Evolutionary conservation across 1,140 invertebrate species (phyloP), one percentile per base, ranked within the genome.

Genomic region (Aradophagus sp.): DNA sequence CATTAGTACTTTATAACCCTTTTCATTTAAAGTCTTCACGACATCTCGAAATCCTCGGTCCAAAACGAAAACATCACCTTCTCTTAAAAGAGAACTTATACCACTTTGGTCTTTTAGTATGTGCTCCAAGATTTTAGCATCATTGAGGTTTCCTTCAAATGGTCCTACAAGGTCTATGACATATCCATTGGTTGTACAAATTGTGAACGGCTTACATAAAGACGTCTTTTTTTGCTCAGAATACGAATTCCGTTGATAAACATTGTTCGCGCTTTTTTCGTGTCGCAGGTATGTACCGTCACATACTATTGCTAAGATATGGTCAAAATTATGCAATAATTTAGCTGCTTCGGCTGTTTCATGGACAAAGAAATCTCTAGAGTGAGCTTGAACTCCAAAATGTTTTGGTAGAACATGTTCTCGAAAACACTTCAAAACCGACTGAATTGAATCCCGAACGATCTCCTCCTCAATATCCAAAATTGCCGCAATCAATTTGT

Each of bases 1-100:
- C 76, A 80, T 81, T 14, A 77, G 23, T 14, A 73, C 65, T 34
- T 52, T 48, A 26, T 32, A 66, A 0, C 61, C 58, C 62, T 20
- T 11, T 7, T 52, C 14, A 41, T 70, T 15, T 34, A 34, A 34
- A 3, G 6, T 14, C 4, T 14, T 14, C 14, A 5, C 14, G 11
- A 34, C 32, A 3, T 34, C 12, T n/a, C 32, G 11, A 8, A 34
- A 34, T 4, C 32, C 32, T 34, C 32, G 12, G 13, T 34, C 32
- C 14, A 34, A 13, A 34, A 34, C 32, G 4, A 13, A n/a, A 34
- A 34, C 1, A 12, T 34, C 32, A 14, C 12, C 32, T 34, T 34
- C 32, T 12, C 8, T 13, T 14, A 34, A 34, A n/a, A 34, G 2
- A 13, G 12, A 14, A 14, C 32, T 34, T 12, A 14, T 6, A 14